phyloP scores from a whole-genome alignment of 2,113 vertebrate species.

The Coptodon bakossiorum region DNA sequence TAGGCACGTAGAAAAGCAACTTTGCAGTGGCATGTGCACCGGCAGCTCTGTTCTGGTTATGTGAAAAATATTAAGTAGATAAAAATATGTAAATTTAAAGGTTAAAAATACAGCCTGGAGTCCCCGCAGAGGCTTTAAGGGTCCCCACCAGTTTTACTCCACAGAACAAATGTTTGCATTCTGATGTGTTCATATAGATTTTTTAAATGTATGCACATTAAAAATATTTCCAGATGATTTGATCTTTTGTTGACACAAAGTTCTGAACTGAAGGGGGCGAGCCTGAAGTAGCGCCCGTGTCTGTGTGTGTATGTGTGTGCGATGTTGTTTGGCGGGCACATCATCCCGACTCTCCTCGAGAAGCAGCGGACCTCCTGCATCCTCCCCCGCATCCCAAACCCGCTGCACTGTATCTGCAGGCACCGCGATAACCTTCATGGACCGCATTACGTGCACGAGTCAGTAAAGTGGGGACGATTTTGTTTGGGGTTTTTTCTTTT shows the following conservation, averaged over 20 bases:
- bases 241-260: background rate
- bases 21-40: background rate
- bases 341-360: background rate
- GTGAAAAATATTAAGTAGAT: background rate
- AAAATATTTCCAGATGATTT: background rate
- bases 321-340: conserved; percentile 6
- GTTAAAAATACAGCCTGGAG: background rate
- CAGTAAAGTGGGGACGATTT: background rate
- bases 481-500: background rate
- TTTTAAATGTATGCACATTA: background rate
- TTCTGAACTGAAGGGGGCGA: conserved; percentile 17
- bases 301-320: background rate
- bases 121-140: background rate
- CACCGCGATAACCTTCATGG: background rate
- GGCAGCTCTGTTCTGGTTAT: background rate
- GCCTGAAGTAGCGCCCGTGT: background rate
- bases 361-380: background rate
- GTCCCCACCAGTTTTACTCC: background rate
- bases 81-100: background rate
- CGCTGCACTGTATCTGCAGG: background rate
- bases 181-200: background rate
- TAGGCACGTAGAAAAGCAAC: background rate
- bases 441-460: background rate
- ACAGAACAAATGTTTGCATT: background rate
- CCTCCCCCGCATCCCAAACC: background rate